Base-by-base conservation (phyloP, 2,797 vertebrate genomes). In the Enteromius fasciolatus region DNA sequence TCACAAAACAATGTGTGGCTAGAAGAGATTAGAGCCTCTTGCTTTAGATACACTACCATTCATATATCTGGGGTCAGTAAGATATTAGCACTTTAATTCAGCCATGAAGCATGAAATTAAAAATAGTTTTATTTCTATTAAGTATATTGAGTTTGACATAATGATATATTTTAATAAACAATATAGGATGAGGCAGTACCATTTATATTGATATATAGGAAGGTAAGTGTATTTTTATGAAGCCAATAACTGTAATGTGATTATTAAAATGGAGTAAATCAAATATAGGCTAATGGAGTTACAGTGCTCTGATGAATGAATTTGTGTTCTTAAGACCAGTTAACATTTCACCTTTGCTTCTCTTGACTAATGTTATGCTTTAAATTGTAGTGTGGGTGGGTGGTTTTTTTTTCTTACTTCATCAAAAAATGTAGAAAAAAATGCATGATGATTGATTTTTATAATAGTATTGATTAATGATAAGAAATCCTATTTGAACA, bases 21-120 rank as follows among this genome's bases (percentile, higher is more conserved):
- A 1, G 57, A 44, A 46, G 39, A 18, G 64, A 85, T 57, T 48
- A 28, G 17, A 57, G 57, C n/a, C 59, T 31, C 59, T 66, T 4
- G 31, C 14, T 6, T 73, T 17, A 44, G 28, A n/a, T 41, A 17
- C 3, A 46, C n/a, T 70, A 18, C 14, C n/a, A 31, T 33, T 82
- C 48, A 7, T 23, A 15, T 61, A 76, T 17, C 59, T 31, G 59
- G 6, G 14, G 25, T 57, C 64, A 18, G 41, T 9, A 17, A 48
- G 12, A 17, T 25, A 28, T 14, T 15, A 44, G 14, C 18, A 36
- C 17, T 68, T 44, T 41, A 66, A 76, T 67, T 78, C 81, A 84
- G 76, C 76, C 77, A 84, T 82, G 46, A 50, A 31, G 46, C 69
- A 50, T 50, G 50, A 6, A 5, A 52, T 20, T 72, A 2, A 20